These are phyloP conservation scores for Harpalus rufipes DNA, from an alignment of 2,888 invertebrate species.

Conservation along the genomic window DNA sequence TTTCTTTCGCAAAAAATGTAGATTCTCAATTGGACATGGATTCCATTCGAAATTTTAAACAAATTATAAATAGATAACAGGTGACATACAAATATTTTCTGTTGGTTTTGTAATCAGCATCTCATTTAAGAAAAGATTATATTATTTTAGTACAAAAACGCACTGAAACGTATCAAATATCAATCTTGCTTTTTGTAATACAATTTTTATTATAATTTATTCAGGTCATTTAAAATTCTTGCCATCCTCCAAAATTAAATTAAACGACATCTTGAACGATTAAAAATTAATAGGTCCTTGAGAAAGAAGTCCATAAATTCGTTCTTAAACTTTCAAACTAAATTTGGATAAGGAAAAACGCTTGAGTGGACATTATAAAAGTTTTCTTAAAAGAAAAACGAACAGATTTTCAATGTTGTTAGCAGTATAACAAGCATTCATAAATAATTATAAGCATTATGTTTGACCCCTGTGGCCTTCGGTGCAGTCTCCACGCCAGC, in stretches of 20 bases:
- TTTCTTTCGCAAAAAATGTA: conserved; percentile 21
- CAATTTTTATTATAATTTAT: conserved; percentile 6
- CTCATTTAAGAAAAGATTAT: background rate
- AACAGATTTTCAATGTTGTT: background rate
- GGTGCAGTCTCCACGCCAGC: no score
- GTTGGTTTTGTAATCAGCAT: background rate
- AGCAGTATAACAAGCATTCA: no score
- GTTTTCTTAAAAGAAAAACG: background rate
- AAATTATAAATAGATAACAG: no score
- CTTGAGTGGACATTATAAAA: conserved; percentile 19
- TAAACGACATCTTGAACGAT: conserved; percentile 19
- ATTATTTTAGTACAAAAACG: background rate
- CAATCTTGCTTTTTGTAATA: background rate
- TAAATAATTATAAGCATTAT: background rate
- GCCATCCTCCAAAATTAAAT: conserved; percentile 13
- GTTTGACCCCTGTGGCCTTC: no score
- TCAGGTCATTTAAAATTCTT: background rate
- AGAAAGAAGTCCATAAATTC: background rate
- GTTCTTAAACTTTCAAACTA: conserved; percentile 7
- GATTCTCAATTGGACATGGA: background rate
- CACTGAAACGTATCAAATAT: background rate
- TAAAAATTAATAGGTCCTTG: conserved; percentile 43
- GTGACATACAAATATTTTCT: background rate
- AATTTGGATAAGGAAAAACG: conserved; percentile 26
- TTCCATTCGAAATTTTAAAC: background rate